Evolutionary conservation across 2,888 invertebrate species (phyloP), one percentile per base, ranked within the genome.

Genomic region (Morpho deidamia): DNA sequence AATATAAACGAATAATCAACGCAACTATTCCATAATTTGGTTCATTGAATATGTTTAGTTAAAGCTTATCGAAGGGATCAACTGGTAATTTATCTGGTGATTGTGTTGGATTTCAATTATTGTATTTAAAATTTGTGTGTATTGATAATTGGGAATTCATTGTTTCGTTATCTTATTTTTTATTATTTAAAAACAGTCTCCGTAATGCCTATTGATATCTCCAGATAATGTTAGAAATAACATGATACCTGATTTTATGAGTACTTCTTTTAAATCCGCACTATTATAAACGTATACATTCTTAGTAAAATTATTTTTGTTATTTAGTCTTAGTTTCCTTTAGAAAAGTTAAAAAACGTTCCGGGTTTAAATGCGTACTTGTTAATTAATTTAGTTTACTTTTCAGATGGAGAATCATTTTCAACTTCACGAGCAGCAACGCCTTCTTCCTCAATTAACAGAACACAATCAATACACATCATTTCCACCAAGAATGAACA

Each of bases 401-500:
- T 49, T 42, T 1, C 70, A 90, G 83, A 72, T 81, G 61, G 87
- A 90, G 58, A 90, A 87, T 61, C 87, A 88, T 58, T 82, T 90
- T 34, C 90, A 88, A 65, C 79, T 90, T 0, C 90, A 90, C 56
- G 90, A 90, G 54, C 90, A 90, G 59, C 90, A 89, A 56, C 81
- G 84, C 0, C 74, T 90, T 0, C 74, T 90, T 0, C 86, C 86
- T 0, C 85, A 88, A 53, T 76, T 81, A n/a, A 62, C 78, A 1
- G 87, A 85, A 59, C 76, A 83, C 64, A 90, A 90, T 66, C 87
- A 88, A 67, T 89, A 88, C 67, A 87, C 87, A 0, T 83, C 88
- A n/a, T 88, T 88, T 59, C 87, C 89, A 1, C 87, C 86, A 0
- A 71, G 83, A 11, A 66, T 65, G 1, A 77, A 78, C 55, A 70